A percentile compares a stretch with the other conserved stretches of the same genome.
Conservation (phyloP, 2,797 vertebrate species). For the Ceryle rudis region DNA sequence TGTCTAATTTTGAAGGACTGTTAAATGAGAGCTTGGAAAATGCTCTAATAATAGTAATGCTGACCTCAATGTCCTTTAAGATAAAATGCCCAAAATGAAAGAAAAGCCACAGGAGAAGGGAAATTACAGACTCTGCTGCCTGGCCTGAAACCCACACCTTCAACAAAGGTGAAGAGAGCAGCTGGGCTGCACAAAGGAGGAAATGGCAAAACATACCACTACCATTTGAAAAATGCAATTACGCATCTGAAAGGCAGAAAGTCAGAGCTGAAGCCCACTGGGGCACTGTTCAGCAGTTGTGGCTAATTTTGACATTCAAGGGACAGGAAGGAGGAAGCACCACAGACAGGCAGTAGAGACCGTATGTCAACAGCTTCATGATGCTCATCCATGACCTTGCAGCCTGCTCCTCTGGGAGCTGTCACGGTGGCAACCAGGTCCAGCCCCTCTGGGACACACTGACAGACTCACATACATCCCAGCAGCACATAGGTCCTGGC, state of each 20-base stretch:
- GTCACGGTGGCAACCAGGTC: rapidly evolving
- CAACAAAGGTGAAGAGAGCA: rapidly evolving
- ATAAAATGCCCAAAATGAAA: background rate
- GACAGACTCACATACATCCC: background rate
- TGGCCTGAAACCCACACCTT: background rate
- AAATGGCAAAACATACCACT: background rate
- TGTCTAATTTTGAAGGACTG: background rate
- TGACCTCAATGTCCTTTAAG: background rate
- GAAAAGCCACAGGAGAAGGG: background rate
- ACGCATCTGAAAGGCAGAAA: background rate
- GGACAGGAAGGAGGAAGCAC: background rate
- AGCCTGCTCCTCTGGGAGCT: background rate
- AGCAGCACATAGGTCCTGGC: background rate
- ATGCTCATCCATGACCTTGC: background rate
- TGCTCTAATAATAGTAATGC: background rate
- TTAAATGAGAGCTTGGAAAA: slow-evolving; percentile 4
- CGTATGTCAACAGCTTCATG: background rate
- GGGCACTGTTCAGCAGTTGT: background rate
- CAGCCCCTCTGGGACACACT: background rate
- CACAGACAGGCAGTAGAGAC: background rate
- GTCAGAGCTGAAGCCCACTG: background rate
- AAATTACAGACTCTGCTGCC: background rate
- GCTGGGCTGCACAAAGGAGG: background rate
- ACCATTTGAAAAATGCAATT: background rate
- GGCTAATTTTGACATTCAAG: background rate